Evolutionary conservation across 2,113 vertebrate species (phyloP).

Genomic region (Glaucidium brasilianum): DNA sequence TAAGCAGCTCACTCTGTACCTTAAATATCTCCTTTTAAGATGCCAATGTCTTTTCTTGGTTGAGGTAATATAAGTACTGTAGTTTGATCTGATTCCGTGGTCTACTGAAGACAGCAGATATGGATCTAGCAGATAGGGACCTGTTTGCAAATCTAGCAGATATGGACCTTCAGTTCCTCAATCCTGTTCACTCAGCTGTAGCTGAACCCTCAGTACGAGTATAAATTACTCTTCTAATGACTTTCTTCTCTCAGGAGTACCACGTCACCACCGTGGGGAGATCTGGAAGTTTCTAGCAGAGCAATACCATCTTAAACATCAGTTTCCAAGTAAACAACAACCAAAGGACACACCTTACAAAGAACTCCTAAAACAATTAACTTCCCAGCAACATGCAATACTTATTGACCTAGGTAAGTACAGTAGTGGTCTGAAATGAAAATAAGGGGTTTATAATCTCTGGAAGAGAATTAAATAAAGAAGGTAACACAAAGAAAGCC

Average conservation of each 20-base stretch:
- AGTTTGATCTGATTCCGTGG: background rate
- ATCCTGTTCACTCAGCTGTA: background rate
- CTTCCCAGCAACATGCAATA: slow-evolving; percentile 96
- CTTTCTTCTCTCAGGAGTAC: slow-evolving; percentile 80
- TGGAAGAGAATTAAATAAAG: background rate
- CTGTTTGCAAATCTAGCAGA: background rate
- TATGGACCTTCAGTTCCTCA: background rate
- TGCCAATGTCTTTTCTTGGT: background rate
- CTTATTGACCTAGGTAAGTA: slow-evolving; percentile 93
- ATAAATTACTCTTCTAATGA: background rate
- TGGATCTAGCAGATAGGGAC: background rate
- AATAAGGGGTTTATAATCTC: background rate
- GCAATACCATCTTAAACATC: slow-evolving; percentile 87
- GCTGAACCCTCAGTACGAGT: background rate
- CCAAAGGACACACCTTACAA: slow-evolving; percentile 87
- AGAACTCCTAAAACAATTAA: slow-evolving; percentile 93
- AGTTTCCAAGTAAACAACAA: slow-evolving; percentile 79
- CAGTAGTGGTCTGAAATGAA: background rate
- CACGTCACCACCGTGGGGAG: slow-evolving; percentile 91
- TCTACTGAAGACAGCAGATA: background rate
- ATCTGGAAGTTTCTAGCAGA: slow-evolving; percentile 96
- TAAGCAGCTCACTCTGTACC: background rate
- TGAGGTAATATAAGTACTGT: background rate
- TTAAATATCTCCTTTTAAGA: background rate
- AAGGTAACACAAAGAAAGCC: background rate